These are phyloP conservation scores for Zaprionus kolodkinae DNA, from an alignment of 1,140 invertebrate species.

Conservation along the genomic window DNA sequence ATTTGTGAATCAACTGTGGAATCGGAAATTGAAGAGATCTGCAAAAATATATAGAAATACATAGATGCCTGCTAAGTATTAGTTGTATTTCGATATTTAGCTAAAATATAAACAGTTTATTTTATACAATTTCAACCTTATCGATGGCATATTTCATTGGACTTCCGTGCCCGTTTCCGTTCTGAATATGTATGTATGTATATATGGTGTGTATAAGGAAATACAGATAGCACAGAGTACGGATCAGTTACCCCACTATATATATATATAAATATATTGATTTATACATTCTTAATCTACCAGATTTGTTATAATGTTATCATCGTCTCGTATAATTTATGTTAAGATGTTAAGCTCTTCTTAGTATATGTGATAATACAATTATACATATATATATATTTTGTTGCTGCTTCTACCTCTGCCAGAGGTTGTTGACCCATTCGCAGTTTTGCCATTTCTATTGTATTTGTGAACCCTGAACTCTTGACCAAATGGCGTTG, in stretches of 20 bases:
- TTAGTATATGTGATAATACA: conserved; percentile 27
- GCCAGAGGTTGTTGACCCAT: conserved; percentile 42
- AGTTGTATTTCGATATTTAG: not conserved
- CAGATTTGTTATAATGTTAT: conserved; percentile 20
- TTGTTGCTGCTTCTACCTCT: not conserved
- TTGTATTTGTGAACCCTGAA: conserved; percentile 16
- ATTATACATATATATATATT: conserved; percentile 10
- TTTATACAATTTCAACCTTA: not conserved
- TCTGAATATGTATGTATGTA: not conserved
- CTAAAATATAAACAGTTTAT: no score
- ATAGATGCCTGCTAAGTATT: no score
- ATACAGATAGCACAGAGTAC: not conserved
- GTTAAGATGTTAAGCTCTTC: conserved; percentile 6
- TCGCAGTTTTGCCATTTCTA: conserved; percentile 8
- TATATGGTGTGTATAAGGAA: not conserved
- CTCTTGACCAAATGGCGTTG: conserved; percentile 10
- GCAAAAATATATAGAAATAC: no score
- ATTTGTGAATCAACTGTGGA: conserved; percentile 14
- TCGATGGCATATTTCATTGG: not conserved
- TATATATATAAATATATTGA: not conserved
- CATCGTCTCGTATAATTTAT: conserved; percentile 23
- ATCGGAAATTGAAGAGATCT: no score
- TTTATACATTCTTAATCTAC: not conserved
- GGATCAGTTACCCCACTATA: not conserved
- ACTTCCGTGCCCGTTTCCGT: not conserved